Evolutionary conservation across 2,797 vertebrate genomes (phyloP).

Genomic region (Hippocampus kuda): DNA sequence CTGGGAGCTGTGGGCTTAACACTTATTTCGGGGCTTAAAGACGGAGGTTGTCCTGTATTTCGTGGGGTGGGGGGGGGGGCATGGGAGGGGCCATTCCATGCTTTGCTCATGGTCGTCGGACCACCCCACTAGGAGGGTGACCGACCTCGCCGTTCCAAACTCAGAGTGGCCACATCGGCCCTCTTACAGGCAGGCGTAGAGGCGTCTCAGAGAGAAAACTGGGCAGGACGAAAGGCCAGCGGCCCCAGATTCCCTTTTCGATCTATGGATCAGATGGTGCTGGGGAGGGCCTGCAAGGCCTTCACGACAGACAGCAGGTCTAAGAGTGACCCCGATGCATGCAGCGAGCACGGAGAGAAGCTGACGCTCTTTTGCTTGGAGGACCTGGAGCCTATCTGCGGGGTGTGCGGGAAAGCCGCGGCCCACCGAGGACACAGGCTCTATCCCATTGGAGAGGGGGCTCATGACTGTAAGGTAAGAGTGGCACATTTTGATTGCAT

Average conservation of each 20-base stretch:
- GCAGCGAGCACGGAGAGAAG: conserved; percentile 63
- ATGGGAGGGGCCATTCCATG: conserved; percentile 48
- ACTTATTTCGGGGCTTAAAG: conserved; percentile 49
- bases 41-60: conserved; percentile 9
- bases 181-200: conserved; percentile 59
- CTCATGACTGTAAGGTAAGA: conserved; percentile 73
- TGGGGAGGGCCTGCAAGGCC: conserved; percentile 61
- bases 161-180: conserved; percentile 73
- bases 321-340: conserved; percentile 55
- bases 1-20: conserved; percentile 50
- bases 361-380: conserved; percentile 70
- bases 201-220: conserved; percentile 73
- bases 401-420: conserved; percentile 54
- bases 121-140: conserved; percentile 59
- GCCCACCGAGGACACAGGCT: conserved; percentile 64
- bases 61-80: neutral
- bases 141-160: conserved; percentile 75
- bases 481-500: neutral
- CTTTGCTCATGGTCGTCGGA: conserved; percentile 56
- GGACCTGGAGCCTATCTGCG: conserved; percentile 66
- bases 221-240: conserved; percentile 36
- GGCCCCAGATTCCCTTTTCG: conserved; percentile 5
- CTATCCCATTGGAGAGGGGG: conserved; percentile 64
- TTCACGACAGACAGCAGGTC: conserved; percentile 47
- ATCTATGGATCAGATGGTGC: conserved; percentile 60